phyloP scores from a whole-genome alignment of 64 coral and sea anemone species.

The Pocillopora verrucosa region DNA sequence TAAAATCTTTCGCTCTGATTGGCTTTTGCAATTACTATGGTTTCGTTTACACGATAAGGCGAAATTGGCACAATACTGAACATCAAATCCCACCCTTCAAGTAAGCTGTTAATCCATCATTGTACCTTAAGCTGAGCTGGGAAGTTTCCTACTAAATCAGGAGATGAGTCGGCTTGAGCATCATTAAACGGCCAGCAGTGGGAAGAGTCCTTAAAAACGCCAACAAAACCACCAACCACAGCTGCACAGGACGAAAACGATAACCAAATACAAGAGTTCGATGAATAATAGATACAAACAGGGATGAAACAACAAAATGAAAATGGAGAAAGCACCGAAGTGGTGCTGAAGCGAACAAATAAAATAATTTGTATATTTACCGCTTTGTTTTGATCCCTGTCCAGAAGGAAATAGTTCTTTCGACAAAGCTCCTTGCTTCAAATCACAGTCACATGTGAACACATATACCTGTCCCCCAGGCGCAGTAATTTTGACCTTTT shows the following conservation, averaged over 20 bases:
- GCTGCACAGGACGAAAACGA: not conserved
- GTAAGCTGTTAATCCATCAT: not conserved
- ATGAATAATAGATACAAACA: not conserved
- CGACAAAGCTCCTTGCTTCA: not conserved
- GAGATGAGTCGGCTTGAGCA: not conserved
- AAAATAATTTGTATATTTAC: not conserved
- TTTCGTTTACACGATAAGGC: too few relatives aligned
- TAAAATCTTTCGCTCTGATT: too few relatives aligned
- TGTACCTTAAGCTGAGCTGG: not conserved
- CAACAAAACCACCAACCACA: not conserved
- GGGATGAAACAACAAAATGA: not conserved
- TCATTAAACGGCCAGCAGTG: slow-evolving; percentile 36
- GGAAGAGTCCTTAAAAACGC: not conserved
- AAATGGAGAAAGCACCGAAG: too few relatives aligned
- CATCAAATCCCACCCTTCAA: too few relatives aligned
- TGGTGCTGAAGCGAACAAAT: not conserved
- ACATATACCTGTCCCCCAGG: not conserved
- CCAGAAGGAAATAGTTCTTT: not conserved
- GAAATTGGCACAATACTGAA: too few relatives aligned
- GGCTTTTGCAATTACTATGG: too few relatives aligned
- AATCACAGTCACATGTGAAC: slow-evolving; percentile 10
- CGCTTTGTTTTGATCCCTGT: not conserved
- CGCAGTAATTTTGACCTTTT: not conserved
- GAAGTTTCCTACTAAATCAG: slow-evolving; percentile 16
- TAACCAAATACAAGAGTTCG: not conserved